Conservation (phyloP, 2,888 invertebrate species). For the Mactromeris polynyma region DNA sequence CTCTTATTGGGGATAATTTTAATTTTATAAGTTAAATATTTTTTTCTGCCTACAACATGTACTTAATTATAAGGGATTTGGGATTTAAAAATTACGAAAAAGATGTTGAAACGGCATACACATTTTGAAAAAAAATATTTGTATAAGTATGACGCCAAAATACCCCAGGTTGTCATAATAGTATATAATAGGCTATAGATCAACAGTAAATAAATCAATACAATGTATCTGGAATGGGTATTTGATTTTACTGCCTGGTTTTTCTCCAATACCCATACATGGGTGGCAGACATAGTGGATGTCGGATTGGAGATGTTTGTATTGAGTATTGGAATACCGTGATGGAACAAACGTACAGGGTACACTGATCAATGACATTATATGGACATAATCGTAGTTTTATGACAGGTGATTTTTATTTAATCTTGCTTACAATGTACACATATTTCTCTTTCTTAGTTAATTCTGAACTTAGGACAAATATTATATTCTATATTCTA, state of each 20-base stretch:
- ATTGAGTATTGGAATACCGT: conserved; percentile 3
- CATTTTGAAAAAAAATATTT: too few species aligned
- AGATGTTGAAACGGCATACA: too few species aligned
- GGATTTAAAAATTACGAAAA: too few species aligned
- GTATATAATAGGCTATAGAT: not conserved
- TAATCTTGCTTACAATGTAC: not conserved
- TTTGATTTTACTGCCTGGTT: not conserved
- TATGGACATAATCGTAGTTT: not conserved
- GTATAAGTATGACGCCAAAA: too few species aligned
- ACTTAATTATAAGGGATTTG: too few species aligned
- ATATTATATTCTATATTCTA: too few species aligned
- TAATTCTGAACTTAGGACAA: too few species aligned
- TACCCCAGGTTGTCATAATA: conserved; percentile 8
- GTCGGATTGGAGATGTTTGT: not conserved
- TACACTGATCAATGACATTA: not conserved
- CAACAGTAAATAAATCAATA: conserved; percentile 3
- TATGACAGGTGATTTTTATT: conserved; percentile 14
- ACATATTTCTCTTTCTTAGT: too few species aligned
- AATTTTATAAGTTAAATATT: too few species aligned
- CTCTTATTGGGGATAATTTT: too few species aligned
- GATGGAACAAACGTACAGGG: not conserved
- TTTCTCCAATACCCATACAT: conserved; percentile 10
- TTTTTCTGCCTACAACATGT: too few species aligned
- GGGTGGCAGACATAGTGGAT: not conserved
- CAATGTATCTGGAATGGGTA: not conserved